Conservation (phyloP, 2,113 vertebrate species). For the Phalacrocorax aristotelis region DNA sequence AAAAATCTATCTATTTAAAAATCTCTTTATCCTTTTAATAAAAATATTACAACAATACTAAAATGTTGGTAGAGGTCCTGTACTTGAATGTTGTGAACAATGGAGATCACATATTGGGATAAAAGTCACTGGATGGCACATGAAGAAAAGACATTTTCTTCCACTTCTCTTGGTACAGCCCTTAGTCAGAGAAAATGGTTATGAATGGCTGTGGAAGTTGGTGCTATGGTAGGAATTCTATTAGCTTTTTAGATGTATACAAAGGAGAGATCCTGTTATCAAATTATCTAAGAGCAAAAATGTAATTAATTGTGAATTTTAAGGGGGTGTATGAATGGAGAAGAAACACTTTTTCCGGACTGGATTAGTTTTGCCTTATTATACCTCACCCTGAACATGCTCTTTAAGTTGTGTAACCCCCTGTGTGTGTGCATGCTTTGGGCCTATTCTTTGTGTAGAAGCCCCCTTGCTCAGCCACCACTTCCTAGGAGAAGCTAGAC, state of each 20-base stretch:
- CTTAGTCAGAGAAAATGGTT: background rate
- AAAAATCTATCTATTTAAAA: background rate
- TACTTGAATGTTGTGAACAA: background rate
- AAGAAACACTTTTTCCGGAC: background rate
- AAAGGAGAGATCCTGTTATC: background rate
- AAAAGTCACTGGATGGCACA: background rate
- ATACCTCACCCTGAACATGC: background rate
- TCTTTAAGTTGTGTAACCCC: background rate
- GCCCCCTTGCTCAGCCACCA: background rate
- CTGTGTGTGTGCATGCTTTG: rapidly evolving
- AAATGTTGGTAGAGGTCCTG: background rate
- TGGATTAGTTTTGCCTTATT: background rate
- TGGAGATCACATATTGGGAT: background rate
- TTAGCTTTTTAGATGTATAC: background rate
- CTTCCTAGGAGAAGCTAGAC: background rate
- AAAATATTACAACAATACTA: background rate
- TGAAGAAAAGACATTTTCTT: background rate
- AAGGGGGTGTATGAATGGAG: background rate
- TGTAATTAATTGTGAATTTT: background rate
- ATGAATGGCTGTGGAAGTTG: background rate
- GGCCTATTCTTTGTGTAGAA: background rate
- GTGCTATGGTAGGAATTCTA: background rate
- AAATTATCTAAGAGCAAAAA: background rate
- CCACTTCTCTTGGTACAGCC: background rate
- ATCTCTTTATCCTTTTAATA: background rate